A percentile compares a stretch with the other conserved stretches of the same genome.
phyloP scores from a whole-genome alignment of 2,888 invertebrate species.

The Pseudococcus jackbeardsleyi region DNA sequence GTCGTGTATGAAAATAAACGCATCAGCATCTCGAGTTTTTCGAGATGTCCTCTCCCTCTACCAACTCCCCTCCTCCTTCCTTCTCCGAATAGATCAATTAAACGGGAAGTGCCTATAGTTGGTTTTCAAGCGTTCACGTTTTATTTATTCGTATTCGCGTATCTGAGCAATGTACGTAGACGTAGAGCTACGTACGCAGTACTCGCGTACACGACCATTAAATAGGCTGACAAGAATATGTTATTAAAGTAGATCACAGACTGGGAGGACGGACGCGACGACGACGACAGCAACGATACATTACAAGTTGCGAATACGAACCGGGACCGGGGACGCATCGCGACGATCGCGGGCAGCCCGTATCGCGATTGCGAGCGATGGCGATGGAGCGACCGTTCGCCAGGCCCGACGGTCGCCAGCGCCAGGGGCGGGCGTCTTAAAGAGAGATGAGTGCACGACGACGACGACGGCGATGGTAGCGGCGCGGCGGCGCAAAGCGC shows the following conservation, averaged over 20 bases:
- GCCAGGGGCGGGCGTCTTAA: constrained; percentile 52
- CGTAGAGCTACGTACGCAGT: neutral
- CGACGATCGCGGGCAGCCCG: neutral
- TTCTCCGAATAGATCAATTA: no score
- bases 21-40: no score
- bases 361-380: neutral
- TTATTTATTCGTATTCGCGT: no score
- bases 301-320: no score
- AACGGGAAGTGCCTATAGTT: no score
- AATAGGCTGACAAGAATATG: constrained; percentile 2
- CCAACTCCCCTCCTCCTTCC: no score
- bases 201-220: neutral
- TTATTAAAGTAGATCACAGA: constrained; percentile 1
- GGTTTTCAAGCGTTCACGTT: no score
- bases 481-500: constrained; percentile 62
- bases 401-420: constrained; percentile 58
- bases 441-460: constrained; percentile 31
- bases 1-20: no score
- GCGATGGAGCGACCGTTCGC: constrained; percentile 60
- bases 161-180: neutral
- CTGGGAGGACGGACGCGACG: neutral
- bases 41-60: no score
- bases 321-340: neutral
- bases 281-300: neutral
- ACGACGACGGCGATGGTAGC: neutral